Evolutionary conservation across 1,140 invertebrate genomes (phyloP).

Genomic region (Drosophila quadrilineata): DNA sequence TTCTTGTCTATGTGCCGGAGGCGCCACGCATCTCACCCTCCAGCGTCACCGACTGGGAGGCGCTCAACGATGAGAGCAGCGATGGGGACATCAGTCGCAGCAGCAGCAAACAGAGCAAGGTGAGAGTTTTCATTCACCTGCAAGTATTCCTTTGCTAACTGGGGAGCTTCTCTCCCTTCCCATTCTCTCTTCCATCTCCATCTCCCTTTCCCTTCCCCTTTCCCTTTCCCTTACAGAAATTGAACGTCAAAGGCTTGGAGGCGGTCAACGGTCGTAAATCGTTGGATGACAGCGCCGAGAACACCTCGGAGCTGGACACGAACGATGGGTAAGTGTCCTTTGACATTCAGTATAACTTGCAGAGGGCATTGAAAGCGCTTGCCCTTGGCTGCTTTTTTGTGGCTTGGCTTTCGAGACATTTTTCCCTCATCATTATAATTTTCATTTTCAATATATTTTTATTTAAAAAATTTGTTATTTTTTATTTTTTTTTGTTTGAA

Average conservation of each 20-base stretch:
- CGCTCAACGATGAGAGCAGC: slow-evolving; percentile 63
- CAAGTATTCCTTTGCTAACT: slow-evolving; percentile 18
- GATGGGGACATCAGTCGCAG: slow-evolving; percentile 42
- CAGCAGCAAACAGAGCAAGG: slow-evolving; percentile 48
- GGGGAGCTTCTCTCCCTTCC: slow-evolving; percentile 1
- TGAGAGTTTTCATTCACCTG: no score
- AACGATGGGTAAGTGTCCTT: slow-evolving; percentile 73
- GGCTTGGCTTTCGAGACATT: slow-evolving; percentile 65
- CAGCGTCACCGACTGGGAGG: slow-evolving; percentile 88
- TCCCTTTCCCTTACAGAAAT: slow-evolving; percentile 39
- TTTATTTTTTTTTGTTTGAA: no score
- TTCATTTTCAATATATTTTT: no score
- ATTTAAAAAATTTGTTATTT: no score
- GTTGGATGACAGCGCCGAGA: slow-evolving; percentile 72
- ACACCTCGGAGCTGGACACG: slow-evolving; percentile 72
- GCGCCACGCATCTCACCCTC: slow-evolving; percentile 88
- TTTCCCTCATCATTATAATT: no score
- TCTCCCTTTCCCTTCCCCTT: neutral
- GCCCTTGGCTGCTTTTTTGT: slow-evolving; percentile 31
- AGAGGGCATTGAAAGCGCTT: no score
- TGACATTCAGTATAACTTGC: slow-evolving; percentile 23
- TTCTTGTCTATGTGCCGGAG: slow-evolving; percentile 88
- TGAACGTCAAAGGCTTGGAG: slow-evolving; percentile 45
- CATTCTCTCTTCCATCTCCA: neutral
- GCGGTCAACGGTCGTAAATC: slow-evolving; percentile 61